Evolutionary conservation across 1,140 invertebrate species (phyloP), one percentile per base, ranked within the genome.

Genomic region (Mizuhopecten yessoensis): DNA sequence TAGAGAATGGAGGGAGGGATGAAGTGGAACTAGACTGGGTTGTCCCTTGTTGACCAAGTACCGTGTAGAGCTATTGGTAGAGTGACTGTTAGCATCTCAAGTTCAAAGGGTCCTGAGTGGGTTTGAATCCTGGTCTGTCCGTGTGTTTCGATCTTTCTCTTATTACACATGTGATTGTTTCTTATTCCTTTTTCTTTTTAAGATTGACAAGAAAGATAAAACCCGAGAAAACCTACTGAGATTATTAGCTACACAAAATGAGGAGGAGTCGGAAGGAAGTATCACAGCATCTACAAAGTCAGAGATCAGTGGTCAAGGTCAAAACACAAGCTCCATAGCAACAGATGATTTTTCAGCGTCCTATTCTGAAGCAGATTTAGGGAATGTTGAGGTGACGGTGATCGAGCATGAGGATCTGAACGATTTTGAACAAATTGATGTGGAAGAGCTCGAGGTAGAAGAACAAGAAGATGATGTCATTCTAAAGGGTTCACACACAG

Each of bases 231-330:
- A 2, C 17, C 57, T 75, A n/a, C 57, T 75, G 57, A 75, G n/a
- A 75, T 75, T 75, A n/a, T 75, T 75, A 75, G 57, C 57, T 9
- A 75, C 57, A 0, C 57, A 75, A 75, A 75, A 75, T 75, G 57
- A 75, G 11, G 5, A n/a, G n/a, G 57, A 75, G 57, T 75, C n/a
- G n/a, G 57, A 75, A 75, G 57, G 23, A n/a, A 75, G 57, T n/a
- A 75, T 75, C 57, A 75, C 57, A n/a, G 57, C 23, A 75, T 75
- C 57, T 75, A 75, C 57, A 75, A 75, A n/a, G 57, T 75, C 57
- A 75, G 57, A 75, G 57, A 1, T 75, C 57, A 75, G 57, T 29
- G n/a, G 57, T 75, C 57, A 75, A 75, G 57, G 57, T 29, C 23
- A 75, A 1, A 75, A 75, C 11, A 75, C 57, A 75, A 75, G 57